A percentile compares a stretch with the other conserved stretches of the same genome.
phyloP scores from a whole-genome alignment of 2,797 vertebrate genomes.

The Monodelphis domestica region DNA sequence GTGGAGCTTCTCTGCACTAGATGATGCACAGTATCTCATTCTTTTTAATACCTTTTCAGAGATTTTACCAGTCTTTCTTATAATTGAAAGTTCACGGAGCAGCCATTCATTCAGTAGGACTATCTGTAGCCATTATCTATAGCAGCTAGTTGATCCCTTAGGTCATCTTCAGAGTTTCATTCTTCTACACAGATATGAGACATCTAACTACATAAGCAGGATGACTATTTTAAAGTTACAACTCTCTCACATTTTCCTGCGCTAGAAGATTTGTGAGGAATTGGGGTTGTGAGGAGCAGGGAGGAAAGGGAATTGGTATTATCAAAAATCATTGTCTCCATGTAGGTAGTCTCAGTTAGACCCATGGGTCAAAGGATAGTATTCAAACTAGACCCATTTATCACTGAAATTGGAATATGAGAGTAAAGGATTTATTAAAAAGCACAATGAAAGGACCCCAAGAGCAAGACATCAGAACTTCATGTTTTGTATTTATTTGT shows the following conservation, averaged over 20 bases:
- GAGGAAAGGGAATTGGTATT: neutral
- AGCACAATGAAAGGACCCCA: neutral
- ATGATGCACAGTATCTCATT: neutral
- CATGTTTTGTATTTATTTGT: neutral
- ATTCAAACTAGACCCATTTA: neutral
- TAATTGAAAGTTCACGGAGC: neutral
- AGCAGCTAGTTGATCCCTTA: neutral
- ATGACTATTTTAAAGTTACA: neutral
- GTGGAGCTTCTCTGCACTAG: neutral
- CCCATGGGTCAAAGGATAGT: neutral
- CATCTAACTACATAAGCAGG: neutral
- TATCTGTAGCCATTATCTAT: neutral
- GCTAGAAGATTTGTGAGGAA: neutral
- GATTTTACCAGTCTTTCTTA: neutral
- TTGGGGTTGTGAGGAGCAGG: neutral
- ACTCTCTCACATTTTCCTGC: neutral
- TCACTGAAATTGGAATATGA: neutral
- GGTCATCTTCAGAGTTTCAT: neutral
- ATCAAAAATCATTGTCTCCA: neutral
- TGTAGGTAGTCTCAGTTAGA: neutral
- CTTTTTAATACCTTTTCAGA: neutral
- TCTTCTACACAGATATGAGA: neutral
- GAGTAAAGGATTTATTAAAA: neutral
- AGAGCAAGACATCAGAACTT: neutral
- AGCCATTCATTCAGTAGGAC: neutral